Evolutionary conservation across 2,113 vertebrate species (phyloP).

Genomic region (Petrocephalus zakoni): DNA sequence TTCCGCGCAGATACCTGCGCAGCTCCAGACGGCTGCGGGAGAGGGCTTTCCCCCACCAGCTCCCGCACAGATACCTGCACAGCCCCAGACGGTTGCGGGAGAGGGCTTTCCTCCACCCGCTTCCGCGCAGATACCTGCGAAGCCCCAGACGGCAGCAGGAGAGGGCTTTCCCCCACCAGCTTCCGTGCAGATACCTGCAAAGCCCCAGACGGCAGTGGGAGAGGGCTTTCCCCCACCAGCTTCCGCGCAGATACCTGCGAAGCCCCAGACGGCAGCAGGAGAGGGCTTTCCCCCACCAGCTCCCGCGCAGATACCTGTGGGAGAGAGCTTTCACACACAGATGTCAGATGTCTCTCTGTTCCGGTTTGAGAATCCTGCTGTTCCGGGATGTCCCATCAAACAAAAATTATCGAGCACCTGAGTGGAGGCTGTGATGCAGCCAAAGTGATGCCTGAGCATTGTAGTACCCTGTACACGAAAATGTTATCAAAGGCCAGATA

Average conservation of each 20-base stretch:
- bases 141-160: too few relatives aligned
- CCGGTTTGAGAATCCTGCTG: not conserved
- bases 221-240: not conserved
- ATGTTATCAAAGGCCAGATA: not conserved
- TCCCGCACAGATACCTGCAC: not conserved
- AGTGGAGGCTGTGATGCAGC: not conserved
- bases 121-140: not conserved
- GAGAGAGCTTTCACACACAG: too few relatives aligned
- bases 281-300: too few relatives aligned
- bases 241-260: too few relatives aligned
- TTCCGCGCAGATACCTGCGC: not conserved
- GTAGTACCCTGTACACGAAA: not conserved
- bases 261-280: too few relatives aligned
- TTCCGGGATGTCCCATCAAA: not conserved
- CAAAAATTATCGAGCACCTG: too few relatives aligned
- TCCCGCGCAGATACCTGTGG: not conserved
- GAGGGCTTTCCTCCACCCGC: not conserved
- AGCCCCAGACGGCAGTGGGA: too few relatives aligned
- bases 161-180: not conserved
- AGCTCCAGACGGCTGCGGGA: too few relatives aligned
- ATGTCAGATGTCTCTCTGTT: not conserved
- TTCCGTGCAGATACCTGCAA: not conserved
- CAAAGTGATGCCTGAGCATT: not conserved
- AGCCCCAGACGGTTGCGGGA: not conserved
- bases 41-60: too few relatives aligned